A percentile compares a stretch with the other conserved stretches of the same genome.
Evolutionary conservation across 2,797 vertebrate species (phyloP).

Genomic region (Takifugu ocellatus): DNA sequence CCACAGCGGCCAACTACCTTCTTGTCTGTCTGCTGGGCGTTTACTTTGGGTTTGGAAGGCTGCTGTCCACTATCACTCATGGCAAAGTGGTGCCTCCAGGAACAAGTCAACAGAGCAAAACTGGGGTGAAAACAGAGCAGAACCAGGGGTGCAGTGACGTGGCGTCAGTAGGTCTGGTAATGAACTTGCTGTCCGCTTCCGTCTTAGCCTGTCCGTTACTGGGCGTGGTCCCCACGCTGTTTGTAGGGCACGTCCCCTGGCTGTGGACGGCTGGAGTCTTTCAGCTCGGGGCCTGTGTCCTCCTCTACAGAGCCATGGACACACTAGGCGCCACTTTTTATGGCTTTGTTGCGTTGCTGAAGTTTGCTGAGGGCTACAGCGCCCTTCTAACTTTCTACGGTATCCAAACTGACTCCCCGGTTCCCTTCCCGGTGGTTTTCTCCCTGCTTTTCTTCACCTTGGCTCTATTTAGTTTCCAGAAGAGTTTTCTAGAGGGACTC

Average conservation of each 20-base stretch:
- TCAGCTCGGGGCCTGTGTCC: constrained; percentile 78
- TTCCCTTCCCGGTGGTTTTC: constrained; percentile 77
- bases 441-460: constrained; percentile 79
- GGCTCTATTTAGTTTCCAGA: constrained; percentile 76
- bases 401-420: constrained; percentile 57
- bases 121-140: constrained; percentile 19
- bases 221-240: constrained; percentile 73
- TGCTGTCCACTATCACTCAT: constrained; percentile 66
- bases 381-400: constrained; percentile 68
- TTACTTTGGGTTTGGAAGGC: constrained; percentile 78
- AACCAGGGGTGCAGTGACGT: constrained; percentile 38
- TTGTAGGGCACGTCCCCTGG: constrained; percentile 81
- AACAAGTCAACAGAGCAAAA: constrained; percentile 49
- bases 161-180: constrained; percentile 62
- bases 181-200: constrained; percentile 82
- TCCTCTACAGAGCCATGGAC: constrained; percentile 79
- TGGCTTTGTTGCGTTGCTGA: constrained; percentile 80
- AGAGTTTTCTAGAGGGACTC: constrained; percentile 74
- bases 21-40: constrained; percentile 72
- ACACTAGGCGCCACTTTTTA: constrained; percentile 77
- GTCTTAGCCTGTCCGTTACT: constrained; percentile 80
- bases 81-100: constrained; percentile 69
- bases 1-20: constrained; percentile 81
- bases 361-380: constrained; percentile 79
- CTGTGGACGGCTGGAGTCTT: constrained; percentile 83